A percentile compares a stretch with the other conserved stretches of the same genome.
Conservation (phyloP, 2,113 vertebrate genomes). For the Thymallus thymallus region DNA sequence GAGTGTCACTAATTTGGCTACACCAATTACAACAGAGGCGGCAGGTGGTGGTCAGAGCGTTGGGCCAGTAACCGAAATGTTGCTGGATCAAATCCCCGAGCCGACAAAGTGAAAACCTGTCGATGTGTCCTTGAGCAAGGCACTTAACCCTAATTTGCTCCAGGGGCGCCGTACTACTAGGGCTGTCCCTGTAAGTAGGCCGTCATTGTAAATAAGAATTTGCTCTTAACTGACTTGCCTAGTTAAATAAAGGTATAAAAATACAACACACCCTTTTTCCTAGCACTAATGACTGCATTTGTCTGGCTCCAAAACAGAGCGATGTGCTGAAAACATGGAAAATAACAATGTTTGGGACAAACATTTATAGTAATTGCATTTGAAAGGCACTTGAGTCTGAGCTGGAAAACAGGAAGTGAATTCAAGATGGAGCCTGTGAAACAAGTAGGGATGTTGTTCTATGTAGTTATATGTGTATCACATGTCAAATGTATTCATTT, state of each 20-base stretch:
- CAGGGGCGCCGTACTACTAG: too few species aligned
- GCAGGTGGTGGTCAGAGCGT: too few species aligned
- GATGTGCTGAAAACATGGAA: not conserved
- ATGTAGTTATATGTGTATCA: conserved; percentile 15
- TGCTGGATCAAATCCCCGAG: too few species aligned
- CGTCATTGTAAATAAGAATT: too few species aligned
- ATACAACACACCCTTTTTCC: conserved; percentile 4
- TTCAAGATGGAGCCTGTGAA: conserved; percentile 6
- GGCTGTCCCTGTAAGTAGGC: too few species aligned
- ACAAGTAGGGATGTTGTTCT: conserved; percentile 49
- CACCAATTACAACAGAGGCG: conserved; percentile 13
- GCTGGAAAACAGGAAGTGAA: conserved; percentile 7
- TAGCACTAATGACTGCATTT: conserved; percentile 1
- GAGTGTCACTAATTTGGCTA: conserved; percentile 25
- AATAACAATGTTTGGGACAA: too few species aligned
- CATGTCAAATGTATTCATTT: conserved; percentile 11
- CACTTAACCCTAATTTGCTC: too few species aligned
- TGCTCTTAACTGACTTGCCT: too few species aligned
- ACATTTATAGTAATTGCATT: not conserved
- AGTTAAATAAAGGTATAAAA: too few species aligned
- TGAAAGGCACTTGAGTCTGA: not conserved
- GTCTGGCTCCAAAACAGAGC: conserved; percentile 4
- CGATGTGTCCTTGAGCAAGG: too few species aligned
- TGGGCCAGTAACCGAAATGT: too few species aligned
- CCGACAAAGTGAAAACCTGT: too few species aligned